Evolutionary conservation across 1,140 invertebrate species (phyloP).

Genomic region (Zaprionus inermis): DNA sequence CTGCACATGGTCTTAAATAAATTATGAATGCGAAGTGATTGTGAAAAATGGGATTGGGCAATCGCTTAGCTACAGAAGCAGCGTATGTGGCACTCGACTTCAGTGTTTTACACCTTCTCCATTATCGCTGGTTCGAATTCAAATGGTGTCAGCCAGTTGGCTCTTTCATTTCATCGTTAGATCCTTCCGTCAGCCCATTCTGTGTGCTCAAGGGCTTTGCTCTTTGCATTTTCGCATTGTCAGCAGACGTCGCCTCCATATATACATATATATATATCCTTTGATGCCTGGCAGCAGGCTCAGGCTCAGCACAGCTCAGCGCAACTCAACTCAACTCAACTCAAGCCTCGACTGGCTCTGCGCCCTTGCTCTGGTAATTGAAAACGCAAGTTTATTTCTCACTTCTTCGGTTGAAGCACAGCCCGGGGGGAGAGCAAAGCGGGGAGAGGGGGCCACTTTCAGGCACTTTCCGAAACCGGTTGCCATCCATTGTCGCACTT

Average conservation of each 20-base stretch:
- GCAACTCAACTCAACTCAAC: not conserved
- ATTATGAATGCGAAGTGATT: conserved; percentile 54
- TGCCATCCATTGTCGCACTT: conserved; percentile 58
- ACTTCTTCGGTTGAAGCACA: conserved; percentile 37
- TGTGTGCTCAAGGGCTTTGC: conserved; percentile 69
- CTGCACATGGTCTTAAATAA: conserved; percentile 67
- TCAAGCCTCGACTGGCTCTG: conserved; percentile 11
- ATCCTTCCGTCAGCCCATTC: conserved; percentile 27
- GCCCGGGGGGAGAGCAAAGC: not conserved
- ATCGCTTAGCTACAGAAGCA: not conserved
- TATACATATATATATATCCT: conserved; percentile 49
- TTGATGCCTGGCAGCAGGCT: conserved; percentile 66
- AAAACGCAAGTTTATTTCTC: conserved; percentile 82
- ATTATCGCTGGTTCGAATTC: not conserved
- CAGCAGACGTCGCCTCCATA: conserved; percentile 66
- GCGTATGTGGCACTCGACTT: not conserved
- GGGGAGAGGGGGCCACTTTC: not conserved
- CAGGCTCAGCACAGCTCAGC: conserved; percentile 22
- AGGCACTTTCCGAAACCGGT: conserved; percentile 17
- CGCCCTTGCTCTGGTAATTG: conserved; percentile 68
- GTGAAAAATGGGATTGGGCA: conserved; percentile 9
- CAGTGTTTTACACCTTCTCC: not conserved
- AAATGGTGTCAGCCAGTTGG: conserved; percentile 24
- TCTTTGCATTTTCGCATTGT: conserved; percentile 81
- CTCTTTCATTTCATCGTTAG: not conserved